Evolutionary conservation across 2,797 vertebrate genomes (phyloP), one percentile per base, ranked within the genome.

Genomic region (Onychomys arenicola): DNA sequence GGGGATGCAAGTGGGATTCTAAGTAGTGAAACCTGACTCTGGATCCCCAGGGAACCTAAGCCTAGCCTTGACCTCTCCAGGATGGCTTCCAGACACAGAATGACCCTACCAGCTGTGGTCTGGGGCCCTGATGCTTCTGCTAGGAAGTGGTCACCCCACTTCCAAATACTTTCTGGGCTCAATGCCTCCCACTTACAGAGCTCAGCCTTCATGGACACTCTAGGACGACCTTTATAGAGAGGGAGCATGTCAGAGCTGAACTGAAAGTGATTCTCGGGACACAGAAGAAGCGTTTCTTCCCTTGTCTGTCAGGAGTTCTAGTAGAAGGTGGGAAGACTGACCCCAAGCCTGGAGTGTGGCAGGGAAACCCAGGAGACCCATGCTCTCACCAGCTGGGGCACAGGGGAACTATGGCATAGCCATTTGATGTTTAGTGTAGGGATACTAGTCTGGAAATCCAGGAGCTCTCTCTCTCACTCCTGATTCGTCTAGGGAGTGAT

Each of bases 171-270:
- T 49, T 61, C 5, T 0, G 49, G n/a, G 3, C 37, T 71, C 9
- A 78, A 2, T 1, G 23, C 11, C 4, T 49, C 49, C 40, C 84
- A 21, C 5, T 46, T 16, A 32, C 19, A 52, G 8, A 25, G 34
- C 10, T 6, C 1, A 14, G 19, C 6, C 46, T 65, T 46, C 29
- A n/a, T 4, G 29, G 13, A 23, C 3, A 27, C 3, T 32, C 40
- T 0, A 7, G 1, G 8, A 37, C 21, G 17, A 11, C 32, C 57
- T 0, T 0, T 1, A 16, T 46, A 40, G 6, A 6, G 5, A 46
- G 1, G 10, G 29, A 77, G n/a, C 46, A 37, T 16, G 16, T 12
- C n/a, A 55, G 57, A 21, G 13, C 5, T 4, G 52, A 59, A 14
- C 67, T 0, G 21, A 63, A 76, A 87, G 85, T 63, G 55, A 25